Evolutionary conservation across 2,797 vertebrate genomes (phyloP).

Genomic region (Hephaestus fuliginosus): DNA sequence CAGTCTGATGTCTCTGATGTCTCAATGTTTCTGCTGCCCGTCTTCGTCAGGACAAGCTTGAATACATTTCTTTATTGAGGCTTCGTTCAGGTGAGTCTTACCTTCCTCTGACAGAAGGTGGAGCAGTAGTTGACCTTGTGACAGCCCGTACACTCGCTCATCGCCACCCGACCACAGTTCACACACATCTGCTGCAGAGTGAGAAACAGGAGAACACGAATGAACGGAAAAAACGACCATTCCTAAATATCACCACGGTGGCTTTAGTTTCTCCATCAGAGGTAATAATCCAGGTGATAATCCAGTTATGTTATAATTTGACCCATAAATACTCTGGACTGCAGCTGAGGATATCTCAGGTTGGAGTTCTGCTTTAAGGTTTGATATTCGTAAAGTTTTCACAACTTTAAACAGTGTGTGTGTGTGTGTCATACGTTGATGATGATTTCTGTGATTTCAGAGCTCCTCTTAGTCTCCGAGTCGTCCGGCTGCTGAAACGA

Average conservation of each 20-base stretch:
- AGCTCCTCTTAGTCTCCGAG: constrained; percentile 85
- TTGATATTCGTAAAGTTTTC: not conserved
- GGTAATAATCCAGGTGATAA: too few species aligned
- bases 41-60: not conserved
- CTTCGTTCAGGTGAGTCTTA: constrained; percentile 58
- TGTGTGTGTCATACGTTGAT: constrained; percentile 84
- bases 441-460: constrained; percentile 88
- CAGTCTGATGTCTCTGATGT: not conserved
- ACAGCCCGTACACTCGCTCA: constrained; percentile 95
- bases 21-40: not conserved
- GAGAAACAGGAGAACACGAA: not conserved
- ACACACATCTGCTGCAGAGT: constrained; percentile 92
- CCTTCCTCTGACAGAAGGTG: constrained; percentile 97
- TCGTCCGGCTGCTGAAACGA: constrained; percentile 88
- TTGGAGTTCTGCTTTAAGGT: too few species aligned
- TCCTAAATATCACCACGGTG: not conserved
- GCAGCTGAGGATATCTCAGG: not conserved
- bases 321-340: not conserved
- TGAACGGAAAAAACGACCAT: not conserved
- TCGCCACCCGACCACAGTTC: constrained; percentile 95
- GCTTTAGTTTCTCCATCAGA: not conserved
- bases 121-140: constrained; percentile 99
- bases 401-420: not conserved
- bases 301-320: not conserved
- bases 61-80: too few species aligned